Conservation (phyloP, 2,113 vertebrate species). For the Pholis gunnellus region DNA sequence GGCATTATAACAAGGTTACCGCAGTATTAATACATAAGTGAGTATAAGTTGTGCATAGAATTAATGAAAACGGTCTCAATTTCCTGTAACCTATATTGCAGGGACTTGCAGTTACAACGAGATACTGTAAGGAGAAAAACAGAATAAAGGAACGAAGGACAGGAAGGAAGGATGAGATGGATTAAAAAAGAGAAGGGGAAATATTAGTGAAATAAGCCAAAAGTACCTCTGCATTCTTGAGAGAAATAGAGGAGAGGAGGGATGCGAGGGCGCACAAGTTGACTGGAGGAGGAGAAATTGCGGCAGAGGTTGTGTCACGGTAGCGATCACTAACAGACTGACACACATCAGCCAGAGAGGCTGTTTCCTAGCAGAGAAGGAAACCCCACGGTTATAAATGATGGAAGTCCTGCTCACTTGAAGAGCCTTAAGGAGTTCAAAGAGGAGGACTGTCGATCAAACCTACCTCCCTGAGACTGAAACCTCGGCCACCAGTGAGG, state of each 20-base stretch:
- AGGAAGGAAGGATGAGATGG: background rate
- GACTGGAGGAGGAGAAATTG: slow-evolving; percentile 44
- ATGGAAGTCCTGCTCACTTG: background rate
- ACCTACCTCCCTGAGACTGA: slow-evolving; percentile 92
- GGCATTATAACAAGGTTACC: slow-evolving; percentile 12
- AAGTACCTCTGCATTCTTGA: slow-evolving; percentile 80
- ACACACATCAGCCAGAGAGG: slow-evolving; percentile 76
- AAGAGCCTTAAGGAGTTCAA: background rate
- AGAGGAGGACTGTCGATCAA: slow-evolving; percentile 23
- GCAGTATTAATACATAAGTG: slow-evolving; percentile 30
- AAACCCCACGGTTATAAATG: slow-evolving; percentile 38
- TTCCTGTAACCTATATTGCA: slow-evolving; percentile 1
- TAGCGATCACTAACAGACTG: slow-evolving; percentile 43
- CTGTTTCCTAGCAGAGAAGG: slow-evolving; percentile 67
- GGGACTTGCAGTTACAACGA: background rate
- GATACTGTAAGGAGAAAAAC: background rate
- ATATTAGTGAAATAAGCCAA: slow-evolving; percentile 12
- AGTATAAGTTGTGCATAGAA: slow-evolving; percentile 14
- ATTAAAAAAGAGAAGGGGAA: slow-evolving; percentile 13
- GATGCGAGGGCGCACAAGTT: slow-evolving; percentile 60
- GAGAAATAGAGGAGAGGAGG: slow-evolving; percentile 74
- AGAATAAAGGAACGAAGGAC: background rate
- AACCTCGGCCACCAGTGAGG: slow-evolving; percentile 89
- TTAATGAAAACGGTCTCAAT: background rate
- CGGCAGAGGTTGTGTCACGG: background rate